Base-by-base conservation (phyloP, 2,113 vertebrate species). In the Tiliqua scincoides region DNA sequence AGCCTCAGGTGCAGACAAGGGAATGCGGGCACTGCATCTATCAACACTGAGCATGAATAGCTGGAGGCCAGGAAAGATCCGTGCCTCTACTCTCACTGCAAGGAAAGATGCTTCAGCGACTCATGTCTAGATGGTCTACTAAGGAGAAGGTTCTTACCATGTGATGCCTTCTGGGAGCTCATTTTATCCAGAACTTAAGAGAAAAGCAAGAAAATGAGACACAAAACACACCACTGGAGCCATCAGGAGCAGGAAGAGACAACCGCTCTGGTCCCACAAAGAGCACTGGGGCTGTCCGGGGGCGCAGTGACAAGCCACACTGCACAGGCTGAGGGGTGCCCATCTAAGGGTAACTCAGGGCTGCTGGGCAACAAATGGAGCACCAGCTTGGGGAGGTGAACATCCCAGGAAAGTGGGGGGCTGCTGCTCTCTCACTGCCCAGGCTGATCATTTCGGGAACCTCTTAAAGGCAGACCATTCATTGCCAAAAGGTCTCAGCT, bases 101-200 rank as follows among this genome's bases (percentile, higher is more conserved):
- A 54, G 17, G 35, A 52, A 37, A 43, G 4, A 30, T 6, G 18
- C 74, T 85, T 81, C 35, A 23, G 57, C 57, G 88, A 81, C 21
- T 82, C 17, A 67, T 35, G 84, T 27, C 67, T 85, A 87, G 1
- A 40, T 76, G 61, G 70, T 78, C 52, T 65, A 25, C 7, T 1
- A 67, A 81, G 61, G 11, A 85, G 1, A 73, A 82, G 3, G 7
- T 89, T 90, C 95, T 96, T 96, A 96, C 96, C 95, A 89, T 91
- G 92, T 43, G 90, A 92, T 85, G 94, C 92, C 62, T 88, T 89
- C 82, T 85, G 92, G 52, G 82, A 90, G 85, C 89, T 92, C 91
- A 93, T 90, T 85, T 89, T 94, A 93, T 95, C 93, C 77, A 96
- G 93, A 90, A 95, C 95, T 96, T 95, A 71, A 84, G 90, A 90